Conservation (phyloP, 2,888 invertebrate species). For the Hyposoter dolosus region DNA sequence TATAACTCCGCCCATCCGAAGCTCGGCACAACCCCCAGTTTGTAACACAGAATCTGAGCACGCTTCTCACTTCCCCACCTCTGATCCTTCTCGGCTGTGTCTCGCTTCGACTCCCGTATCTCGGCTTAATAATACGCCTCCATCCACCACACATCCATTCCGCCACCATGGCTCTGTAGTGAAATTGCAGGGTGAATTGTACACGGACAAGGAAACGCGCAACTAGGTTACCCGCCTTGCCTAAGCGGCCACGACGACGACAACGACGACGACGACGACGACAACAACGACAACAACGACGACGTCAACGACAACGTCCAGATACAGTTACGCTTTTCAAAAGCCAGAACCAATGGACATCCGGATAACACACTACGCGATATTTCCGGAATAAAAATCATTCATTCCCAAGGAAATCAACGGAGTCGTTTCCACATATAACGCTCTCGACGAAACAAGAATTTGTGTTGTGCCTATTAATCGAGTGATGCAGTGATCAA, state of each 20-base stretch:
- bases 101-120: constrained; percentile 62
- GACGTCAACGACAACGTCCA: constrained; percentile 63
- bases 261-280: constrained; percentile 64
- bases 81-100: constrained; percentile 48
- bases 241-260: constrained; percentile 58
- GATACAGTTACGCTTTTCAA: constrained; percentile 51
- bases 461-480: constrained; percentile 13
- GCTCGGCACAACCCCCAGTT: constrained; percentile 77
- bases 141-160: constrained; percentile 80
- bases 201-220: constrained; percentile 64
- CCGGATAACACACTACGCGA: constrained; percentile 71
- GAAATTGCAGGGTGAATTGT: constrained; percentile 27
- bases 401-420: constrained; percentile 17
- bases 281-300: constrained; percentile 75
- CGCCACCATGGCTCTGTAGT: constrained; percentile 82
- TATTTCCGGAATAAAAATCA: constrained; percentile 3
- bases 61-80: constrained; percentile 55
- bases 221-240: constrained; percentile 55
- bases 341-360: constrained; percentile 52
- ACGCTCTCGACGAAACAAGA: neutral
- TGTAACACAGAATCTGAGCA: constrained; percentile 53
- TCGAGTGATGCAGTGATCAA: constrained; percentile 15
- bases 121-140: constrained; percentile 81
- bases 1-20: constrained; percentile 77
- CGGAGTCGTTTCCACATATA: neutral